A percentile compares a stretch with the other conserved stretches of the same genome.
phyloP scores from a whole-genome alignment of 1,140 invertebrate genomes.

The Dinothrombium tinctorium region DNA sequence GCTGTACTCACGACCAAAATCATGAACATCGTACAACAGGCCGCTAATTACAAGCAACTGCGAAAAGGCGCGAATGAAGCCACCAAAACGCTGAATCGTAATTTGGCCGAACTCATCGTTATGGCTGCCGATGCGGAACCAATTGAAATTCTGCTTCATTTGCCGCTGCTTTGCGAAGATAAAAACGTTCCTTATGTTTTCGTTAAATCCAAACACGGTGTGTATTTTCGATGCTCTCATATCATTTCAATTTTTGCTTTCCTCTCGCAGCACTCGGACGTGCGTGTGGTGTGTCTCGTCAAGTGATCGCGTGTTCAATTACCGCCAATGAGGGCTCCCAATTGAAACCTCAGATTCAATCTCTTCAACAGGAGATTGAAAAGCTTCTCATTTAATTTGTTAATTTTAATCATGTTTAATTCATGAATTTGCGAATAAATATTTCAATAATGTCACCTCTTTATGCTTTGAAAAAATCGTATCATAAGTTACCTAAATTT shows the following conservation, averaged over 20 bases:
- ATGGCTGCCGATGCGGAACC: conserved; percentile 96
- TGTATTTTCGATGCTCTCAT: conserved; percentile 5
- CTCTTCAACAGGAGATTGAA: conserved; percentile 81
- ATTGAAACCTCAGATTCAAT: conserved; percentile 74
- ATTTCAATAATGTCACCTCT: too few relatives aligned
- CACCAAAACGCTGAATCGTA: conserved; percentile 84
- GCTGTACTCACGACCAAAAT: conserved; percentile 71
- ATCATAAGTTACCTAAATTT: too few relatives aligned
- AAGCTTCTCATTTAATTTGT: conserved; percentile 75
- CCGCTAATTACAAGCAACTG: conserved; percentile 86
- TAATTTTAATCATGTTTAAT: too few relatives aligned
- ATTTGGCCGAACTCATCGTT: conserved; percentile 83
- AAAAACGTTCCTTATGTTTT: conserved; percentile 99
- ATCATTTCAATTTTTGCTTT: background rate
- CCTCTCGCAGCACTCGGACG: conserved; percentile 52
- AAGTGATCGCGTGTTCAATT: conserved; percentile 89
- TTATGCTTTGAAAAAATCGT: too few relatives aligned
- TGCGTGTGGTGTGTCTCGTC: conserved; percentile 87
- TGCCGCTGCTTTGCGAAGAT: conserved; percentile 93
- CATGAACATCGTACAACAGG: conserved; percentile 82
- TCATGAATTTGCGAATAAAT: too few relatives aligned
- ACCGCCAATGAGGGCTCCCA: conserved; percentile 91
- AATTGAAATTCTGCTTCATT: conserved; percentile 85
- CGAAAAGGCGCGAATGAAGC: conserved; percentile 96
- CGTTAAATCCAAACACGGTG: conserved; percentile 76